A percentile compares a stretch with the other conserved stretches of the same genome.
These are phyloP conservation scores for Gymnothorax javanicus DNA, from an alignment of 2,797 vertebrate genomes.

Conservation along the genomic window DNA sequence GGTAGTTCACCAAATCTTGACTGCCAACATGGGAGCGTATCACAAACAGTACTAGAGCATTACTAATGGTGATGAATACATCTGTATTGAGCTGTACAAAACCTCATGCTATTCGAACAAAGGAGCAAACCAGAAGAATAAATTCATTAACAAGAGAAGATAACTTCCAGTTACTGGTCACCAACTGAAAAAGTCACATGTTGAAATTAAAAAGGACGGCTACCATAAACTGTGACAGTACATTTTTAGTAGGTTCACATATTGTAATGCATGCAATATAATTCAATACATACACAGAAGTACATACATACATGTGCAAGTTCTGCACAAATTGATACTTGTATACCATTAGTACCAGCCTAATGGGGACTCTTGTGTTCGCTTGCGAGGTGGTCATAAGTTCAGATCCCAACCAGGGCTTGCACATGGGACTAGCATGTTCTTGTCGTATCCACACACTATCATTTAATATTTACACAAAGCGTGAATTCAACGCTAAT, in stretches of 20 bases:
- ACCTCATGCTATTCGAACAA: not conserved
- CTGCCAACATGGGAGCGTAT: not conserved
- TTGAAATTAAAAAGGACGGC: not conserved
- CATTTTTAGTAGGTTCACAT: not conserved
- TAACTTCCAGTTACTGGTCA: not conserved
- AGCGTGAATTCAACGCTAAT: too few species aligned
- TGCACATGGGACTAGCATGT: too few species aligned
- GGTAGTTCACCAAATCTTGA: not conserved
- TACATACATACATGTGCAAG: not conserved
- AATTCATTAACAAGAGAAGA: not conserved
- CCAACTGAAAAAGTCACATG: not conserved
- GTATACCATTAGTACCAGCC: too few species aligned
- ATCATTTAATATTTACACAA: too few species aligned
- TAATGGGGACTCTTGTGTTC: too few species aligned
- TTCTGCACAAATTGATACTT: too few species aligned
- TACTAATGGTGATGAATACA: not conserved
- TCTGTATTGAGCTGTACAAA: not conserved
- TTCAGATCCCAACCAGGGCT: too few species aligned
- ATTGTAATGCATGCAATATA: not conserved
- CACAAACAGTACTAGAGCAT: too few species aligned
- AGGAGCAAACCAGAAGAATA: not conserved
- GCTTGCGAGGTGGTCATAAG: too few species aligned
- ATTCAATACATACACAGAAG: not conserved
- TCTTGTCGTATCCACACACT: too few species aligned
- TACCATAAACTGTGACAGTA: not conserved